Percentiles rank a stretch among this genome's conserved stretches.
Conservation (phyloP, 2,797 vertebrate genomes). For the Spinus olivaceus region DNA sequence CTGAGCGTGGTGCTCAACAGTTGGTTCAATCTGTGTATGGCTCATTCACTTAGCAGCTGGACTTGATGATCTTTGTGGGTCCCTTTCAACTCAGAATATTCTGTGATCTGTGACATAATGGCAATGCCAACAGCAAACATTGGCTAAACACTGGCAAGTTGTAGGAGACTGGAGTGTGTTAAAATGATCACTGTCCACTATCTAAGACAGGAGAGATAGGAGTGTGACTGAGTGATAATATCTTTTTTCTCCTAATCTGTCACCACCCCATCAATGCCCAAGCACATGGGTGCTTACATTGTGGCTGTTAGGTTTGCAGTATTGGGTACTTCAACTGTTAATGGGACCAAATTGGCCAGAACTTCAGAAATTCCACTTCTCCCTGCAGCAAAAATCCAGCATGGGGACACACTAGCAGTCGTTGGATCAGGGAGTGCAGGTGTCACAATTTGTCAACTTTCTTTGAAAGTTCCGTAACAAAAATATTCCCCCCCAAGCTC, state of each 20-base stretch:
- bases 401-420: background rate
- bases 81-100: no score
- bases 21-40: background rate
- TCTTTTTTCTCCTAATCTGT: background rate
- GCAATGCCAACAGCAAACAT: background rate
- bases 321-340: background rate
- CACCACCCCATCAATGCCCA: background rate
- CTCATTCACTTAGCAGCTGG: background rate
- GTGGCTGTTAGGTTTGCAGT: background rate
- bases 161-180: background rate
- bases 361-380: background rate
- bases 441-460: background rate
- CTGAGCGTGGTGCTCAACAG: no score
- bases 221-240: background rate
- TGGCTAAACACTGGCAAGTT: background rate
- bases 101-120: background rate
- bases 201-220: background rate
- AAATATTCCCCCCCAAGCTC: background rate
- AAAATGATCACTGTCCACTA: background rate
- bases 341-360: background rate
- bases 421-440: background rate
- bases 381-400: background rate
- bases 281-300: background rate
- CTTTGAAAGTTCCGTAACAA: background rate
- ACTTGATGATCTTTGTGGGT: background rate